Evolutionary conservation across 2,888 invertebrate species (phyloP), one percentile per base, ranked within the genome.

Genomic region (Pelosia muscerda): DNA sequence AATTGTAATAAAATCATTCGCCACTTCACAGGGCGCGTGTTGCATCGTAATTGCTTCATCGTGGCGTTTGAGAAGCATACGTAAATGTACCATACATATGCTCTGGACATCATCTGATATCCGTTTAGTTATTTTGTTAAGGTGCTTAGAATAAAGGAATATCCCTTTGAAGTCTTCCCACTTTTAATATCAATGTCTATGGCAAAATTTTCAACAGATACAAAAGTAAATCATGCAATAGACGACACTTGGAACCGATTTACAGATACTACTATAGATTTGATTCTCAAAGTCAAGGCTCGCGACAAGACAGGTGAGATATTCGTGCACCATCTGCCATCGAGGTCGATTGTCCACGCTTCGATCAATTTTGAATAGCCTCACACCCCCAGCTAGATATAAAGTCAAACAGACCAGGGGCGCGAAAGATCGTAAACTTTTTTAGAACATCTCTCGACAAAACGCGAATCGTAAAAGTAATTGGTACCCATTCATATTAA

Each of bases 401-500:
- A 90, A 92, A 92, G 82, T 85, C 88, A 89, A 86, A 87, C 86
- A 90, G 86, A 85, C 88, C 88, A 89, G 89, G 91, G 92, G 92
- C 87, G 87, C 85, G 82, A 79, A 86, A 82, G 87, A 87, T 94
- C 95, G 92, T 95, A 95, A 95, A 95, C 79, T 92, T 95, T 94
- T 94, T 93, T 89, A 92, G 90, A 89, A 84, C 89, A 80, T 87
- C 91, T 92, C 90, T 88, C 88, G 84, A 94, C 94, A 94, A 94
- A 95, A 95, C 89, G 93, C 93, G 89, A 91, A 92, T 92, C 93
- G 89, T 95, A 95, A 95, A 95, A 92, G 91, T 95, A 95, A 95
- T 95, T 95, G 95, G 92, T 90, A 89, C 90, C 94, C 92, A 95
- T 95, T 95, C 95, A 94, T 95, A 95, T 95, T 95, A 95, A 95